A percentile compares a stretch with the other conserved stretches of the same genome.
Evolutionary conservation across 2,888 invertebrate species (phyloP).

Genomic region (Seladonia tumulorum): DNA sequence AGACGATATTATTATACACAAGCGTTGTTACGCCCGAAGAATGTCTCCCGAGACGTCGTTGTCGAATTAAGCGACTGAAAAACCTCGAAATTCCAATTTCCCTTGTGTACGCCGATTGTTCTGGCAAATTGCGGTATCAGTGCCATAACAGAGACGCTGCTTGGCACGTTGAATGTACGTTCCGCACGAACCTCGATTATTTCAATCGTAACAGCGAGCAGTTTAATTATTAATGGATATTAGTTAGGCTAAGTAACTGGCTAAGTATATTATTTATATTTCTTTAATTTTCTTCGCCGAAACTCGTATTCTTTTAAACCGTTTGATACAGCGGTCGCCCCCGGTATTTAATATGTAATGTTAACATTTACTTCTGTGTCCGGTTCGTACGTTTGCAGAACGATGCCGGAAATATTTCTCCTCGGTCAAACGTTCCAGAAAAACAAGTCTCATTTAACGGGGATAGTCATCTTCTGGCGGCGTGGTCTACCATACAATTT

Average conservation of each 20-base stretch:
- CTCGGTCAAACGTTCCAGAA: conserved; percentile 22
- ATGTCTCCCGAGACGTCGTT: conserved; percentile 3
- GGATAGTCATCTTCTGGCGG: conserved; percentile 30
- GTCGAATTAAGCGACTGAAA: not conserved
- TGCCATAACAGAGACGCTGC: not conserved
- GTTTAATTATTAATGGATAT: not conserved
- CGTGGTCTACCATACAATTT: conserved; percentile 21
- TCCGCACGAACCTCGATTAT: not conserved
- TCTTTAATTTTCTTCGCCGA: not conserved
- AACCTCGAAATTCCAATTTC: not conserved
- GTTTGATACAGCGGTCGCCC: not conserved
- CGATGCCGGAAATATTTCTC: conserved; percentile 1
- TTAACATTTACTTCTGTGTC: not conserved
- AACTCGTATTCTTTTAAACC: not conserved
- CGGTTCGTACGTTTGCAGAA: not conserved
- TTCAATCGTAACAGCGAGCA: not conserved
- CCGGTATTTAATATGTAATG: not conserved
- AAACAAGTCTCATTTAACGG: conserved; percentile 27
- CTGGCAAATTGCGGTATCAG: too few relatives aligned
- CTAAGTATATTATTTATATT: not conserved
- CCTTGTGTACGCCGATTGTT: not conserved
- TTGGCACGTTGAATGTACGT: not conserved
- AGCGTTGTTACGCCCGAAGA: not conserved
- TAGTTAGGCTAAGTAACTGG: too few relatives aligned
- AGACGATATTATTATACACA: not conserved